Conservation (phyloP, 1,140 invertebrate species). For the Colletes gigas region DNA sequence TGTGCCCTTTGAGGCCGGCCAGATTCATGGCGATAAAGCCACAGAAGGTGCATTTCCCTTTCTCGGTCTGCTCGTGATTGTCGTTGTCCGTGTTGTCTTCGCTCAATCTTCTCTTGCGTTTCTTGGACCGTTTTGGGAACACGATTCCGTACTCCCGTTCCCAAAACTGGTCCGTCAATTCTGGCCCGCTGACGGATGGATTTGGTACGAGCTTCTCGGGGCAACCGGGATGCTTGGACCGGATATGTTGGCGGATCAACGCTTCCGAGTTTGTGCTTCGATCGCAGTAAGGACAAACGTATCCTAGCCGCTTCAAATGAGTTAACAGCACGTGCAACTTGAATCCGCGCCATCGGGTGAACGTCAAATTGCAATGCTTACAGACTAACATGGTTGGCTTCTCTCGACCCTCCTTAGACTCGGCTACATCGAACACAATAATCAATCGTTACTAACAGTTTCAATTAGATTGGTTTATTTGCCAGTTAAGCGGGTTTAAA, state of each 20-base stretch:
- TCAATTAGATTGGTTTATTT: too few relatives aligned
- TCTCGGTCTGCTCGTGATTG: slow-evolving; percentile 8
- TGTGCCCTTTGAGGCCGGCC: slow-evolving; percentile 71
- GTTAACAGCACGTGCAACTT: slow-evolving; percentile 75
- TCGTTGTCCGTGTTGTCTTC: slow-evolving; percentile 18
- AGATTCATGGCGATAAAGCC: slow-evolving; percentile 69
- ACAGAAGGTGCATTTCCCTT: slow-evolving; percentile 68
- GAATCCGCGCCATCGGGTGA: slow-evolving; percentile 71
- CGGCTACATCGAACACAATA: slow-evolving; percentile 7
- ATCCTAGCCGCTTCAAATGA: slow-evolving; percentile 75
- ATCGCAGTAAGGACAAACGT: slow-evolving; percentile 76
- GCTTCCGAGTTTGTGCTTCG: slow-evolving; percentile 71
- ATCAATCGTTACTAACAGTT: neutral
- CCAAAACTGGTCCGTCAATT: slow-evolving; percentile 77
- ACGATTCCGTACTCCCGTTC: slow-evolving; percentile 74
- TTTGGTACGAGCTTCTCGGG: slow-evolving; percentile 69
- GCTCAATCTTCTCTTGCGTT: slow-evolving; percentile 45
- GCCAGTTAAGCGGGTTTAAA: too few relatives aligned
- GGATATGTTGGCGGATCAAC: slow-evolving; percentile 72
- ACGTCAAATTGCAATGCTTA: slow-evolving; percentile 76
- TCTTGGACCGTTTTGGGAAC: slow-evolving; percentile 49
- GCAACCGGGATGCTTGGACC: slow-evolving; percentile 65
- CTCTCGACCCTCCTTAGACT: slow-evolving; percentile 9
- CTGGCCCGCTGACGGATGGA: slow-evolving; percentile 47
- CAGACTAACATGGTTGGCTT: slow-evolving; percentile 58